phyloP scores from a whole-genome alignment of 2,113 vertebrate species.

The Lagopus leucura region DNA sequence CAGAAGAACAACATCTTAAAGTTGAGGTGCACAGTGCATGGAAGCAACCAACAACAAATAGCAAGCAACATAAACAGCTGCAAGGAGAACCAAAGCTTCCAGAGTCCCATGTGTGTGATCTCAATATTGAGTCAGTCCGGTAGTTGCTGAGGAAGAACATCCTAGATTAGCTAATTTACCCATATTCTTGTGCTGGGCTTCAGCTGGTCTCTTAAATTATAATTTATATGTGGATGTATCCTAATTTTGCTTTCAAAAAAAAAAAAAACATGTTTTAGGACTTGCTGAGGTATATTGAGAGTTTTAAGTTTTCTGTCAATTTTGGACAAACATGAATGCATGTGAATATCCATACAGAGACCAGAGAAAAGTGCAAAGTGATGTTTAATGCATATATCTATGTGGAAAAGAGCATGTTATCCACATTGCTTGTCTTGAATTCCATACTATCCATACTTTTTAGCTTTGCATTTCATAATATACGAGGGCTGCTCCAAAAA shows the following conservation, averaged over 20 bases:
- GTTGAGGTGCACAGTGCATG: not conserved
- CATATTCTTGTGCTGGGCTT: not conserved
- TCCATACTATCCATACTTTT: not conserved
- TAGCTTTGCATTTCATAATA: not conserved
- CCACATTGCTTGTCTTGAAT: not conserved
- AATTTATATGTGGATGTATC: not conserved
- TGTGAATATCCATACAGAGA: not conserved
- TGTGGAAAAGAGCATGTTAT: not conserved
- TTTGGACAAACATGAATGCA: not conserved
- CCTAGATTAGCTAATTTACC: not conserved
- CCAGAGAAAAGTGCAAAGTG: rapidly evolving
- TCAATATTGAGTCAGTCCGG: not conserved
- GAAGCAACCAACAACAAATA: not conserved
- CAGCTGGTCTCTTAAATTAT: not conserved
- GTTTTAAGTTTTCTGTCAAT: not conserved
- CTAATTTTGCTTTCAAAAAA: not conserved
- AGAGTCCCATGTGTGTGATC: not conserved
- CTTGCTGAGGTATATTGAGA: not conserved
- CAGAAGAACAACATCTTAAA: not conserved
- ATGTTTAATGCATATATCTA: not conserved
- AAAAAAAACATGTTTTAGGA: not conserved
- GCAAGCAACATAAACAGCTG: not conserved
- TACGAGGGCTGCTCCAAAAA: no score
- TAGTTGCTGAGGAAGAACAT: not conserved
- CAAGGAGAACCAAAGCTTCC: not conserved